A percentile compares a stretch with the other conserved stretches of the same genome.
Evolutionary conservation across 2,888 invertebrate species (phyloP).

Genomic region (Troides aeacus): DNA sequence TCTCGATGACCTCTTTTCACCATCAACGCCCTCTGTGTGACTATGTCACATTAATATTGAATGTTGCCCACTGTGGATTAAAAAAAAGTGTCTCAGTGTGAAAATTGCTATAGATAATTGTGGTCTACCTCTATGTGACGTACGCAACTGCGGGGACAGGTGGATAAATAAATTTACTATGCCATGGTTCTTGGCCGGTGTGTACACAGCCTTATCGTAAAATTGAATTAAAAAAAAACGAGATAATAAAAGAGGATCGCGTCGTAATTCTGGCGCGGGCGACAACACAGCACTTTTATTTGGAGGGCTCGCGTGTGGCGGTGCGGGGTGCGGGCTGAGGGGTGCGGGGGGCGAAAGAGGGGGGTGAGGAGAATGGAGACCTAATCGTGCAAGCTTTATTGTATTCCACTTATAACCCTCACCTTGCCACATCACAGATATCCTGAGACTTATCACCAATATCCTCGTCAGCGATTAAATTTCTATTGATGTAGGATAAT

Average conservation of each 20-base stretch:
- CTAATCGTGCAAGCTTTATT: conserved; percentile 67
- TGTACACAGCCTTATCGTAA: conserved; percentile 68
- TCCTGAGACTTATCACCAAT: conserved; percentile 21
- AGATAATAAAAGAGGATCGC: conserved; percentile 74
- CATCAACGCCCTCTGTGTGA: no score
- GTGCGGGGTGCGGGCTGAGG: conserved; percentile 40
- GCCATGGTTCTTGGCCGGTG: conserved; percentile 37
- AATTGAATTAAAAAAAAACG: conserved; percentile 74
- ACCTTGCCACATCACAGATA: conserved; percentile 28
- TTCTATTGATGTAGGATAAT: conserved; percentile 10
- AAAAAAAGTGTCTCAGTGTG: no score
- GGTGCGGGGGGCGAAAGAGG: no score
- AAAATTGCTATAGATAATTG: no score
- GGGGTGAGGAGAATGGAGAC: conserved; percentile 26
- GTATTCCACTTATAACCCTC: conserved; percentile 43
- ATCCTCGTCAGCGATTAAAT: conserved; percentile 24
- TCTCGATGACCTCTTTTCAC: no score
- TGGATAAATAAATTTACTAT: background rate
- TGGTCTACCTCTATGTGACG: no score
- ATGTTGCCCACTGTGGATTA: no score
- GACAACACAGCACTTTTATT: conserved; percentile 77
- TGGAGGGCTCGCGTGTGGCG: conserved; percentile 69
- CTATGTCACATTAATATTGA: no score
- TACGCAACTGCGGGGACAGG: background rate
- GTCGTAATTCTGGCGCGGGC: conserved; percentile 77